Evolutionary conservation across 2,888 invertebrate species (phyloP), one percentile per base, ranked within the genome.

Genomic region (Liopterus haemorrhoidalis): DNA sequence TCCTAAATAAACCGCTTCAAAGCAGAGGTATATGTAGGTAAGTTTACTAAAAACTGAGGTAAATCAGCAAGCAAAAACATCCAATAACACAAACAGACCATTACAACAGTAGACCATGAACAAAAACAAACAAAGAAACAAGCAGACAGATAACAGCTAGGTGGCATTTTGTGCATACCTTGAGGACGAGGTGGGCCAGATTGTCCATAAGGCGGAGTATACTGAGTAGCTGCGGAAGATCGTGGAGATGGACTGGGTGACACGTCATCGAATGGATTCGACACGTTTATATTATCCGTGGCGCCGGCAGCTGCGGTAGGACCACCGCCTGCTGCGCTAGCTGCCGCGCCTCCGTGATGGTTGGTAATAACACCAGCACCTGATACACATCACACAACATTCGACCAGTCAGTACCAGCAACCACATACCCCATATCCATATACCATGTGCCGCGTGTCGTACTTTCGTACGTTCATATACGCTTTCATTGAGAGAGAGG

Each of bases 211-310:
- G 68, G 66, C 58, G 68, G 60, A 63, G 64, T 58, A 50, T 69
- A 70, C 71, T 71, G 72, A 52, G 73, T 57, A 51, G 65, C 61
- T 48, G 67, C 62, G 54, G 65, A 66, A 47, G 66, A 66, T 46
- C 63, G 59, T 28, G 59, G 59, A 50, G 67, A 62, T 49, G 66
- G 66, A 55, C 67, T 68, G 37, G 78, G 76, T 66, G 78, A 78
- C 54, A 76, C 74, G 75, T 86, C 87, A 72, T 86, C 86, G 76
- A 87, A 86, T 59, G 86, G 87, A 76, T 86, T 86, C 70, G 84
- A 85, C 70, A 85, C 85, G 78, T 78, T 85, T 67, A 86, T 81
- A 74, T 85, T 85, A 78, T 85, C 85, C 62, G 72, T 72, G 51
- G 64, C 65, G 65, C 70, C 72, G 41, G 46, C 50, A 28, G 67